Base-by-base conservation (phyloP, 2,888 invertebrate species). In the Nomada goodeniana region DNA sequence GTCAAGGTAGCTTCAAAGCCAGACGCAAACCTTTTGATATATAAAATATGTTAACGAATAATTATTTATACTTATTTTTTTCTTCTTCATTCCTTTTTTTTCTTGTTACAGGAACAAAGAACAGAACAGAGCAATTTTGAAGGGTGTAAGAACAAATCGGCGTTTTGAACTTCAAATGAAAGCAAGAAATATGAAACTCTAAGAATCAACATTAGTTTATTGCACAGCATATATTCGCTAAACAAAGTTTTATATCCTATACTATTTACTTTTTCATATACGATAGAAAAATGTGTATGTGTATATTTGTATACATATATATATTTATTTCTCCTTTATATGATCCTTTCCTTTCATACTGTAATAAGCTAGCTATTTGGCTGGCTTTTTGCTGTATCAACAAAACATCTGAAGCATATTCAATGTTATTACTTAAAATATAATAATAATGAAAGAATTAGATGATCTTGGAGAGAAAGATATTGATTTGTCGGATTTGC, bases 121-220 rank as follows among this genome's bases (percentile, higher is more conserved):
- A 23, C 94, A 94, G 73, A 94, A 92, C 63, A 94, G 96, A 67
- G 90, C 89, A 47, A 90, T 95, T 7, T 94, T 97, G 0, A 96
- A 96, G 82, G 96, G 96, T 0, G 96, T 97, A 0, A 94, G 97
- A 53, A 96, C 96, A 0, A 97, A 97, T 92, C 94, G 96, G 55
- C 94, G 97, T 60, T 97, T 97, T 88, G 96, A 97, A 74, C 92
- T 97, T 73, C 96, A 96, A 89, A 97, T 97, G 97, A 94, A 95
- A 87, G 94, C 96, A 92, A 95, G 96, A 29, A 95, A 95, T 84
- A 87, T 95, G 7, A 86, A 86, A 0, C 10, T 2, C 2, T 47
- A 76, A 52, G 36, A 13, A 29, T 5, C 13, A 4, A 47, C 29
- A n/a, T 15, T 29, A 47, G 20, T 50, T 13, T n/a, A 15, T 10